A percentile compares a stretch with the other conserved stretches of the same genome.
phyloP scores from a whole-genome alignment of 2,888 invertebrate genomes.

The Cephus pygmeus region DNA sequence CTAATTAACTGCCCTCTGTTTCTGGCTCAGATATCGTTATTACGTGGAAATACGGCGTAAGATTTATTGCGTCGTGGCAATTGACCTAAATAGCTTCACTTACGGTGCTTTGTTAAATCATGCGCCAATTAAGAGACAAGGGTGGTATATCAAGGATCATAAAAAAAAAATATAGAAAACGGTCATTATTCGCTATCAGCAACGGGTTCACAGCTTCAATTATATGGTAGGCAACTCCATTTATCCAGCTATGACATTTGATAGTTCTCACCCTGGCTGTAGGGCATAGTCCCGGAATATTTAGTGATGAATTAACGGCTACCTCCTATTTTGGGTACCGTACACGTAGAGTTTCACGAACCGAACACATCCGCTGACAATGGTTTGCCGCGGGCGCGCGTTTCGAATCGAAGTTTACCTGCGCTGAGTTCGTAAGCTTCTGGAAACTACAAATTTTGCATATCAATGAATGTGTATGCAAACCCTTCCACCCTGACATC shows the following conservation, averaged over 20 bases:
- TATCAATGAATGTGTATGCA: constrained; percentile 50
- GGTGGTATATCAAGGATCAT: not conserved
- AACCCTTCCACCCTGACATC: constrained; percentile 12
- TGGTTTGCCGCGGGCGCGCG: not conserved
- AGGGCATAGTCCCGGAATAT: not conserved
- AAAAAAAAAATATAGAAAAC: not conserved
- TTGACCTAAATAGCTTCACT: not conserved
- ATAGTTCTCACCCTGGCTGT: not conserved
- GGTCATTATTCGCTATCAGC: not conserved
- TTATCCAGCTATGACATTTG: not conserved
- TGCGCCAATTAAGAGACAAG: not conserved
- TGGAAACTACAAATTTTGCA: constrained; percentile 55
- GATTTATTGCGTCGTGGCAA: not conserved
- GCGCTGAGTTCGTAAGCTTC: constrained; percentile 37
- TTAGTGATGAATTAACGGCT: constrained; percentile 3
- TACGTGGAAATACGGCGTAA: not conserved
- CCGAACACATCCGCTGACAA: constrained; percentile 2
- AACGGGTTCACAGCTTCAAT: not conserved
- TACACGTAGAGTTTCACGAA: not conserved
- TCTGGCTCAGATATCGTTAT: not conserved
- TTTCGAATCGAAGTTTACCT: constrained; percentile 43
- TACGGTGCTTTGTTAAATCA: not conserved
- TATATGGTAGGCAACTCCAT: not conserved
- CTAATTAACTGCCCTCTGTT: constrained; percentile 45
- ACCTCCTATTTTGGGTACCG: not conserved